Evolutionary conservation across 2,797 vertebrate genomes (phyloP).

Genomic region (Lacerta bilineata): DNA sequence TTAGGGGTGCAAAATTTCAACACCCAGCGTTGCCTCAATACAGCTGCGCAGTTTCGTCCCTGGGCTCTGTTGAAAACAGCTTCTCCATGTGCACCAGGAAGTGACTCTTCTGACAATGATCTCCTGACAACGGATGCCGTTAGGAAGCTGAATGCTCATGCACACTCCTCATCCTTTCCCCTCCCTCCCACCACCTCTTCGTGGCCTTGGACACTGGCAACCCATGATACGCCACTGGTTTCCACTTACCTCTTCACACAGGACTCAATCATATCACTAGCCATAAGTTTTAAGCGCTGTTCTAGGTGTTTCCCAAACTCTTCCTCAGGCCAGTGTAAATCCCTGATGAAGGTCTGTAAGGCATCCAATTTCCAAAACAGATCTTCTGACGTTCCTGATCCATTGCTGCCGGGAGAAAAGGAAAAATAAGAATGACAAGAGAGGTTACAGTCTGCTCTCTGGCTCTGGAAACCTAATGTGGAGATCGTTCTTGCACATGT

Average conservation of each 20-base stretch:
- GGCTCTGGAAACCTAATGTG: constrained; percentile 76
- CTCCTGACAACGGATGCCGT: too few species aligned
- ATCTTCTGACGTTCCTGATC: constrained; percentile 97
- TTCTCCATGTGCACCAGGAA: too few species aligned
- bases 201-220: too few species aligned
- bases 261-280: constrained; percentile 99
- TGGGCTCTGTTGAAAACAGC: too few species aligned
- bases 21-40: too few species aligned
- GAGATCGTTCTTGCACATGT: constrained; percentile 76
- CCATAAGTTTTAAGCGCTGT: constrained; percentile 97
- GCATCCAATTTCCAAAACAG: constrained; percentile 99
- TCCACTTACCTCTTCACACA: constrained; percentile 92
- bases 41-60: too few species aligned
- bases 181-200: too few species aligned
- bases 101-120: too few species aligned
- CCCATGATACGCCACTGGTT: too few species aligned
- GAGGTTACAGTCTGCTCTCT: constrained; percentile 64
- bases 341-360: constrained; percentile 97
- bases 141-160: too few species aligned
- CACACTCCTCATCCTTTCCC: too few species aligned
- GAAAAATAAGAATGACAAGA: constrained; percentile 56
- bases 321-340: constrained; percentile 99
- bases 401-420: constrained; percentile 88
- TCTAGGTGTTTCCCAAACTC: constrained; percentile 98
- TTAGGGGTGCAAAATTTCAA: too few species aligned